These are phyloP conservation scores for Drosophila meridionalis DNA, from an alignment of 2,888 invertebrate species.

Conservation along the genomic window DNA sequence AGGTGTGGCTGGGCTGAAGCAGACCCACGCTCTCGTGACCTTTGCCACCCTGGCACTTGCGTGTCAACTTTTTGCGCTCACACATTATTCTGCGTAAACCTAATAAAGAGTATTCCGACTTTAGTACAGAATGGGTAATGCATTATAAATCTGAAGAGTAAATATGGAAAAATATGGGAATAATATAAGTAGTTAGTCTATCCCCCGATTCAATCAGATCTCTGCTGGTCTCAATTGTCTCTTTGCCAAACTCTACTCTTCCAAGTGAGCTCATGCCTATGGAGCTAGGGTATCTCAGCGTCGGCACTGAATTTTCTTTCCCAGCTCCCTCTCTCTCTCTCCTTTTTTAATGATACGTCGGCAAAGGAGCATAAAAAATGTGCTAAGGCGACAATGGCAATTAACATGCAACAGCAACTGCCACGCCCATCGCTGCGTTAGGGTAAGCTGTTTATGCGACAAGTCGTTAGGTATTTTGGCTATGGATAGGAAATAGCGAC, in stretches of 20 bases:
- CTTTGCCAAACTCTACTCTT: background rate
- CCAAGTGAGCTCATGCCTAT: background rate
- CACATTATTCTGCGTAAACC: slow-evolving; percentile 2
- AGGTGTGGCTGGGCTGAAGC: slow-evolving; percentile 47
- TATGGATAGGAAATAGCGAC: background rate
- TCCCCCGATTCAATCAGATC: too few relatives aligned
- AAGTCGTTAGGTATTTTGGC: slow-evolving; percentile 18
- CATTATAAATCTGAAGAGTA: background rate
- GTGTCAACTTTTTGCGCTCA: slow-evolving; percentile 32
- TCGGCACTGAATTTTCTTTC: background rate
- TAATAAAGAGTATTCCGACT: background rate
- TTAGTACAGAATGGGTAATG: background rate
- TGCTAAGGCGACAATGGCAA: slow-evolving; percentile 59
- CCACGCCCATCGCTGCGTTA: slow-evolving; percentile 20
- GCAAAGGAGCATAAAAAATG: slow-evolving; percentile 10
- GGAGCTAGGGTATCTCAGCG: background rate
- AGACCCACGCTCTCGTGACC: background rate
- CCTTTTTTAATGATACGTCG: background rate
- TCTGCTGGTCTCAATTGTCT: too few relatives aligned
- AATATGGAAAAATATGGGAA: too few relatives aligned
- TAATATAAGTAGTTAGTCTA: too few relatives aligned
- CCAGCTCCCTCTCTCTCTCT: background rate
- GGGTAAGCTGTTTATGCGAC: slow-evolving; percentile 33
- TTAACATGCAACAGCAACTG: slow-evolving; percentile 66
- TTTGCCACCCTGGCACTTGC: slow-evolving; percentile 27